phyloP scores from a whole-genome alignment of 2,113 vertebrate species.

The Corythornis vintsioides region DNA sequence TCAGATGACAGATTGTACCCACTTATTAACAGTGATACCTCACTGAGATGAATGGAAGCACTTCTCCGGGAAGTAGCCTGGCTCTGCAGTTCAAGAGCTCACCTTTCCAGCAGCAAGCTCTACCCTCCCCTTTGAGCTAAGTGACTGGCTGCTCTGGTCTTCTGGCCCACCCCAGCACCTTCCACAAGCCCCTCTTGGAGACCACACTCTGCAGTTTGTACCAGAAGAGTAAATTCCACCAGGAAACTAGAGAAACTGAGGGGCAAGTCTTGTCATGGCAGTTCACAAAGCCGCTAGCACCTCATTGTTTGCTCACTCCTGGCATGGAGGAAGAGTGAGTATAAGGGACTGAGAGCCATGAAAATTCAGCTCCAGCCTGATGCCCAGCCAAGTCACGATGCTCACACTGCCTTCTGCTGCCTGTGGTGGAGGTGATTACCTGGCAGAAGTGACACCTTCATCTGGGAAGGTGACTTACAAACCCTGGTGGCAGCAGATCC shows the following conservation, averaged over 20 bases:
- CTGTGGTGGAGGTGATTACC: neutral
- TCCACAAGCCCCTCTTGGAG: neutral
- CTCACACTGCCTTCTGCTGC: neutral
- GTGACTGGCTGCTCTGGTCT: neutral
- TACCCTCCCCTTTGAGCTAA: neutral
- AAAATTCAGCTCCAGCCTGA: neutral
- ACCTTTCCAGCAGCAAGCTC: neutral
- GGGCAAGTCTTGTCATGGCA: neutral
- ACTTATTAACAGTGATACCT: neutral
- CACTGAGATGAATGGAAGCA: neutral
- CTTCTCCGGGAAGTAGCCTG: neutral
- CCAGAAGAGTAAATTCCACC: neutral
- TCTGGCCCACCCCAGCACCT: neutral
- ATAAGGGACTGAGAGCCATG: neutral
- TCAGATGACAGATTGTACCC: neutral
- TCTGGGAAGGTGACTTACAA: neutral
- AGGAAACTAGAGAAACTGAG: neutral
- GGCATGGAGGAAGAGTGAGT: neutral
- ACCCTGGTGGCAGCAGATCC: neutral
- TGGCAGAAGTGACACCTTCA: neutral
- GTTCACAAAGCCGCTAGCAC: neutral
- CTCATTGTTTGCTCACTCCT: neutral
- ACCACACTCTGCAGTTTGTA: neutral
- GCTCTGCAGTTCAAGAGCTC: neutral
- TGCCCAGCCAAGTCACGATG: fast-evolving